Evolutionary conservation across 2,888 invertebrate species (phyloP).

Genomic region (Trileptium ribeirensis): DNA sequence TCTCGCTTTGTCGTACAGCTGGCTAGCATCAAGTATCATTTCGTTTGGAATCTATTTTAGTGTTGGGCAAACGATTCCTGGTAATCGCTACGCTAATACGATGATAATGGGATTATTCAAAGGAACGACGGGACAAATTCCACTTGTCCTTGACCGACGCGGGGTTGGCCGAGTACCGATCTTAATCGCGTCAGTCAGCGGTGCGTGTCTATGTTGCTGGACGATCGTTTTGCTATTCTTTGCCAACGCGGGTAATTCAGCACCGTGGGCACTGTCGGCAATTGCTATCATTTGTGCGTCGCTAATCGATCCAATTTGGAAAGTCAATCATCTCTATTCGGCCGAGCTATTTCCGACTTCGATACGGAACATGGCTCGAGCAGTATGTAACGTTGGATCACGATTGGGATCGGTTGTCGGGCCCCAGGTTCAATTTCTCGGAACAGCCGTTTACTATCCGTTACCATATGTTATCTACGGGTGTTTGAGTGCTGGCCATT

Average conservation of each 20-base stretch:
- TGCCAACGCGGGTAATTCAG: background rate
- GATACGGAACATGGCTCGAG: slow-evolving; percentile 32
- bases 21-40: slow-evolving; percentile 26
- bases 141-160: slow-evolving; percentile 3
- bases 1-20: slow-evolving; percentile 20
- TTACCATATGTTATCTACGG: slow-evolving; percentile 25
- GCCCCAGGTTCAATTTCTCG: slow-evolving; percentile 19
- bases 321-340: slow-evolving; percentile 27
- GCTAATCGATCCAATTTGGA: slow-evolving; percentile 29
- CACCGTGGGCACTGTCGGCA: background rate
- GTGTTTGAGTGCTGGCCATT: slow-evolving; percentile 7
- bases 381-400: slow-evolving; percentile 30
- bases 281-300: slow-evolving; percentile 18
- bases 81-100: slow-evolving; percentile 21
- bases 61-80: slow-evolving; percentile 15
- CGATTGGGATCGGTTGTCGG: slow-evolving; percentile 25
- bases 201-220: slow-evolving; percentile 19
- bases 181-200: background rate
- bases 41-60: slow-evolving; percentile 25
- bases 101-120: slow-evolving; percentile 26
- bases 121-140: slow-evolving; percentile 22
- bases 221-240: background rate
- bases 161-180: slow-evolving; percentile 23
- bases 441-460: background rate
- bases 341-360: slow-evolving; percentile 30